A percentile compares a stretch with the other conserved stretches of the same genome.
Evolutionary conservation across 2,888 invertebrate genomes (phyloP).

Genomic region (Dynastes maya): DNA sequence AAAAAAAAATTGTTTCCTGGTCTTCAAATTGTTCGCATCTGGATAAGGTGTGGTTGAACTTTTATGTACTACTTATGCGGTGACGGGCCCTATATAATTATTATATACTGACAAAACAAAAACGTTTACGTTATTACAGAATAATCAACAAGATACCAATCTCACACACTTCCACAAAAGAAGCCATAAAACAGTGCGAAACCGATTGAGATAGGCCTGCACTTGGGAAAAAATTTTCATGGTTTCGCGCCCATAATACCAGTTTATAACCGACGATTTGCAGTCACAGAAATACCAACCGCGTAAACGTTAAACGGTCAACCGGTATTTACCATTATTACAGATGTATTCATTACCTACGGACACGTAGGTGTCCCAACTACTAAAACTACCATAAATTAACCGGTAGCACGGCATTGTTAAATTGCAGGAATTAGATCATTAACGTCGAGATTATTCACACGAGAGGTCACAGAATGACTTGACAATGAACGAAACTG

Average conservation of each 20-base stretch:
- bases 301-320: conserved; percentile 7
- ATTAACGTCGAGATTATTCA: conserved; percentile 40
- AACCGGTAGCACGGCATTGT: conserved; percentile 32
- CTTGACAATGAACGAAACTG: conserved; percentile 32
- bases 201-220: neutral
- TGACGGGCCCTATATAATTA: no score
- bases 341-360: conserved; percentile 21
- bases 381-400: conserved; percentile 35
- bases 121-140: neutral
- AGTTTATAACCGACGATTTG: neutral
- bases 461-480: conserved; percentile 37
- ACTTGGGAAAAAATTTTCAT: conserved; percentile 4
- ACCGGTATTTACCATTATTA: conserved; percentile 15
- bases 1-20: no score
- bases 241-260: neutral
- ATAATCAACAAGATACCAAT: neutral
- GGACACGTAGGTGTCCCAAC: conserved; percentile 21
- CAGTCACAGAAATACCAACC: neutral
- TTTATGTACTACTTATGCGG: no score
- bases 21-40: no score
- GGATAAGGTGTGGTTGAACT: no score
- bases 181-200: neutral
- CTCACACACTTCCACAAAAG: neutral
- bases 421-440: conserved; percentile 43
- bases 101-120: neutral